Evolutionary conservation across 2,113 vertebrate genomes (phyloP).

Genomic region (Naja naja): DNA sequence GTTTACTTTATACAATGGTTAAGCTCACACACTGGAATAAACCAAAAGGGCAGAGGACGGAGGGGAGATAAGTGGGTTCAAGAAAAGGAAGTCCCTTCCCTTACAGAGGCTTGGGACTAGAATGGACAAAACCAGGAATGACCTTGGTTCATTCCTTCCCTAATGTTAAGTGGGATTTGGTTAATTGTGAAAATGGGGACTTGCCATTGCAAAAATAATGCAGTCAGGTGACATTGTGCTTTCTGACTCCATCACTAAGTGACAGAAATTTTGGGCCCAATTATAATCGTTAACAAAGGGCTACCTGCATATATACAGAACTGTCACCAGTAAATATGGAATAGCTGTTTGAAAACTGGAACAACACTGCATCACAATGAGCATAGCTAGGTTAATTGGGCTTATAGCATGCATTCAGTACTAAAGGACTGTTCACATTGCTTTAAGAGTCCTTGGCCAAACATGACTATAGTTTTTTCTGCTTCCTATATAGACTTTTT

Average conservation of each 20-base stretch:
- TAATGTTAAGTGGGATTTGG: neutral
- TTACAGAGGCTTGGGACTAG: neutral
- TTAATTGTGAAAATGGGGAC: neutral
- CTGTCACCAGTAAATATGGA: neutral
- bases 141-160: neutral
- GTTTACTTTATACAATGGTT: neutral
- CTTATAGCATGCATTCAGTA: neutral
- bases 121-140: neutral
- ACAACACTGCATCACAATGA: neutral
- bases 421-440: too few species aligned
- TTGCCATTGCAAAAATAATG: neutral
- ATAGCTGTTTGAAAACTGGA: neutral
- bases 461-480: neutral
- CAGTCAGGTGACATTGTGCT: neutral
- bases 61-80: neutral
- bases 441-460: neutral
- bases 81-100: neutral
- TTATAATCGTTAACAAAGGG: neutral
- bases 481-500: neutral
- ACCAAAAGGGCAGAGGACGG: neutral
- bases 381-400: neutral
- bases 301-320: neutral
- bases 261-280: neutral
- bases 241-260: neutral
- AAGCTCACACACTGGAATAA: neutral